These are phyloP conservation scores for Tylochromis polylepis DNA, from an alignment of 2,113 vertebrate species.

Conservation along the genomic window DNA sequence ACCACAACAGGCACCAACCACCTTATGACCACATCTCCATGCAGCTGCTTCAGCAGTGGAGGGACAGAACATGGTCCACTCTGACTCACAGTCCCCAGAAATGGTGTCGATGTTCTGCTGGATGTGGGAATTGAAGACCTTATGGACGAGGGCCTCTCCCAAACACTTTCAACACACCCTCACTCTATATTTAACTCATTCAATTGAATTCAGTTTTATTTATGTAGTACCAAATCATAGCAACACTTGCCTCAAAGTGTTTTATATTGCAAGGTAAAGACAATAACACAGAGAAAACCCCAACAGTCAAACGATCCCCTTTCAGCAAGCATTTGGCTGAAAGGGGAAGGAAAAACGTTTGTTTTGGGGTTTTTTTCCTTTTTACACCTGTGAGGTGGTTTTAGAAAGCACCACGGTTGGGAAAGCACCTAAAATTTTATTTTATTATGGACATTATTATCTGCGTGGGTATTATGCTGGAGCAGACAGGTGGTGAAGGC, in stretches of 20 bases:
- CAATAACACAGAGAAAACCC: not conserved
- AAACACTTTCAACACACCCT: not conserved
- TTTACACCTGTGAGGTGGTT: no score
- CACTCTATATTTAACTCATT: not conserved
- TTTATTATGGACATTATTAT: rapidly evolving
- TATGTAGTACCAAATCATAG: no score
- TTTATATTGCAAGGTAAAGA: no score
- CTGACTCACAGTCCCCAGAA: not conserved
- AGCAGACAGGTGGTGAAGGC: rapidly evolving
- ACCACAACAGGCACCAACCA: not conserved
- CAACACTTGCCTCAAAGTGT: no score
- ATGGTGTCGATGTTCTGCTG: not conserved
- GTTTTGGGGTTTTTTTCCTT: no score
- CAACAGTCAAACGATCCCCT: not conserved
- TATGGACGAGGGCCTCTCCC: not conserved
- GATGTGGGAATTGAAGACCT: not conserved
- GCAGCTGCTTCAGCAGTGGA: not conserved
- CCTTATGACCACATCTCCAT: not conserved
- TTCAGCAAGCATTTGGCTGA: not conserved
- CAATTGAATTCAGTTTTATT: rapidly evolving
- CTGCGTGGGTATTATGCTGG: not conserved
- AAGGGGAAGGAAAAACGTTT: no score
- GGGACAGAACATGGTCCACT: not conserved
- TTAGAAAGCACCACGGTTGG: no score
- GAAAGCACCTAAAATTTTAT: no score